A percentile compares a stretch with the other conserved stretches of the same genome.
phyloP scores from a whole-genome alignment of 2,797 vertebrate species.

The Diplodus sargus region DNA sequence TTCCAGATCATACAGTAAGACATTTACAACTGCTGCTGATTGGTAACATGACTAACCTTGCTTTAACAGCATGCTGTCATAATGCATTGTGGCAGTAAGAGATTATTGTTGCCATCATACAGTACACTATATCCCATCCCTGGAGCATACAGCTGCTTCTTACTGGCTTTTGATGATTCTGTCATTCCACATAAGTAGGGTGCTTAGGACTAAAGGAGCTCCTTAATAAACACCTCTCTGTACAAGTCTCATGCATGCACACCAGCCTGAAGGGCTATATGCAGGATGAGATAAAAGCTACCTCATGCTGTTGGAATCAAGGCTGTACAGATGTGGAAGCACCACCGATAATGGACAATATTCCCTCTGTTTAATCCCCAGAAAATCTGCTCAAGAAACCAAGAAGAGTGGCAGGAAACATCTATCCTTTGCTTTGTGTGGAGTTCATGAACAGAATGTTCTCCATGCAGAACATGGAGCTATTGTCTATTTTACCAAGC shows the following conservation, averaged over 20 bases:
- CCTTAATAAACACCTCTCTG: slow-evolving; percentile 73
- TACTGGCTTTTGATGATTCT: slow-evolving; percentile 46
- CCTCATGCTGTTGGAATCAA: slow-evolving; percentile 65
- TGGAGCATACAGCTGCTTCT: slow-evolving; percentile 30
- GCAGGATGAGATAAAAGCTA: slow-evolving; percentile 74
- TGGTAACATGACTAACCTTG: not conserved
- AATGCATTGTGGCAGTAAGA: not conserved
- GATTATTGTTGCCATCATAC: slow-evolving; percentile 7
- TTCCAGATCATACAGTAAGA: not conserved
- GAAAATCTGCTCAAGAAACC: slow-evolving; percentile 78
- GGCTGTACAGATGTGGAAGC: slow-evolving; percentile 71
- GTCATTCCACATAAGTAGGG: slow-evolving; percentile 44
- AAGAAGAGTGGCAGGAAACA: slow-evolving; percentile 69
- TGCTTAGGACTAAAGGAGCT: slow-evolving; percentile 60
- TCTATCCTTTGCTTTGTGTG: slow-evolving; percentile 66
- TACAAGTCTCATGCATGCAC: slow-evolving; percentile 54
- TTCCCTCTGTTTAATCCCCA: slow-evolving; percentile 78
- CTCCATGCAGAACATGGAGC: slow-evolving; percentile 69
- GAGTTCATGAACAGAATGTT: slow-evolving; percentile 75
- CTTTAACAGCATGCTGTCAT: slow-evolving; percentile 2
- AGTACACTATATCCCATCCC: slow-evolving; percentile 6
- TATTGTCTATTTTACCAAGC: slow-evolving; percentile 76
- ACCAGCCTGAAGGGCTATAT: slow-evolving; percentile 72
- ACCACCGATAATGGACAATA: slow-evolving; percentile 71
- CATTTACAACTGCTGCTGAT: not conserved